Base-by-base conservation (phyloP, 2,797 vertebrate genomes). In the Sebastes nivosus region DNA sequence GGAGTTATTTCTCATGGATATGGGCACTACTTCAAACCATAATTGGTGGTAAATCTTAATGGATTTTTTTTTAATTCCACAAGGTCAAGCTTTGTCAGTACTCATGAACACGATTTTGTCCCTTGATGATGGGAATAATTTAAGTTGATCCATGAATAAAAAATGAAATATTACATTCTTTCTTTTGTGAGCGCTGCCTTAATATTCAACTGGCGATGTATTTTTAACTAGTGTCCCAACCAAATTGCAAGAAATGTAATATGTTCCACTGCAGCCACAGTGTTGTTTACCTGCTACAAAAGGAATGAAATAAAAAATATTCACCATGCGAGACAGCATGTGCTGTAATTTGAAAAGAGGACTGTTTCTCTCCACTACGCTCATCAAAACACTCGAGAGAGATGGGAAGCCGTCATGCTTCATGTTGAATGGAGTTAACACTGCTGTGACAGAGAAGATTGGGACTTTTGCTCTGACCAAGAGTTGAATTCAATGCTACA, bases 31-130 rank as follows among this genome's bases (percentile, higher is more conserved):
- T 87, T 91, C 75, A 80, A 86, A 72, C 57, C 50, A 34, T 88
- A 87, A 90, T 88, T 90, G 84, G 68, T 72, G 66, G 82, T 91
- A 87, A 89, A 93, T 83, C 80, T 82, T 79, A 74, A 89, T 80
- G 72, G 50, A 75, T 79, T 81, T 85, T 77, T 87, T 27, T n/a
- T 88, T 76, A 77, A 88, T 83, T 82, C 75, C 79, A 82, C 87
- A 88, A 89, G 90, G 89, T 89, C 90, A 88, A 75, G 66, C 67
- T 80, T 85, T 81, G 75, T 80, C 67, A 27, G 59, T 65, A 71
- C 18, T 64, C 30, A 46, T 63, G 76, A 87, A 75, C 36, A 79
- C 65, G 73, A 86, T 79, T 83, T 38, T 74, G 71, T 75, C 58
- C 16, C 82, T 59, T 75, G 69, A 87, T 87, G 77, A 84, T 34